phyloP scores from a whole-genome alignment of 2,888 invertebrate species.

The Pogonocherus hispidulus region DNA sequence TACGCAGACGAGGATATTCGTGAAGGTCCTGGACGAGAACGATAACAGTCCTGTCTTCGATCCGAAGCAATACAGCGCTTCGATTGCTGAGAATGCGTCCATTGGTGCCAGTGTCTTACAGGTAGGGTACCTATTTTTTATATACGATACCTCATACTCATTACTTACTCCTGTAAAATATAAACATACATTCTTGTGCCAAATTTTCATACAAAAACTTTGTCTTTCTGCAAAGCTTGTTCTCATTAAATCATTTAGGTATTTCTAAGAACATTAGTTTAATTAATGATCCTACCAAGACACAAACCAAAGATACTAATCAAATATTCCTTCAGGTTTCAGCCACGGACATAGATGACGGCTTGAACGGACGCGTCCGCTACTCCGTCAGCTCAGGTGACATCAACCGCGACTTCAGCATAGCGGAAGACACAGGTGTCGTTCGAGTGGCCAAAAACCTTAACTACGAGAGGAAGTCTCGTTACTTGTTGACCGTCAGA shows the following conservation, averaged over 20 bases:
- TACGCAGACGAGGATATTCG: constrained; percentile 78
- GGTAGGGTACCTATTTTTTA: too few relatives aligned
- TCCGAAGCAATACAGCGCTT: constrained; percentile 90
- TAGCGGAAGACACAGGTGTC: constrained; percentile 92
- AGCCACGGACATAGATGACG: constrained; percentile 90
- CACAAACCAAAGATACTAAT: too few relatives aligned
- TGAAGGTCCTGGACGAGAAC: constrained; percentile 88
- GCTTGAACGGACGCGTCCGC: constrained; percentile 90
- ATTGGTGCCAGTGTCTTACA: constrained; percentile 92
- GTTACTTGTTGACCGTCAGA: constrained; percentile 85
- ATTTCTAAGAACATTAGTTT: too few relatives aligned
- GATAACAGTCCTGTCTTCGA: constrained; percentile 92
- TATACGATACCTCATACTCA: too few relatives aligned
- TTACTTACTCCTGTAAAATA: too few relatives aligned
- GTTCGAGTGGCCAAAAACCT: constrained; percentile 93
- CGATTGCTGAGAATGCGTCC: constrained; percentile 93
- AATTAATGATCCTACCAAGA: too few relatives aligned
- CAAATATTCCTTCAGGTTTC: constrained; percentile 77
- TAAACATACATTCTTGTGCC: too few relatives aligned
- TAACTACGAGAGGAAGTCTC: constrained; percentile 91
- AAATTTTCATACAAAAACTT: too few relatives aligned
- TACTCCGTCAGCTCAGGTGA: constrained; percentile 93
- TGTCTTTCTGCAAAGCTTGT: too few relatives aligned
- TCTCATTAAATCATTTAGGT: too few relatives aligned
- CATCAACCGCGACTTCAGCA: constrained; percentile 90